Conservation (phyloP, 2,888 invertebrate genomes). For the Lysandra bellargus region DNA sequence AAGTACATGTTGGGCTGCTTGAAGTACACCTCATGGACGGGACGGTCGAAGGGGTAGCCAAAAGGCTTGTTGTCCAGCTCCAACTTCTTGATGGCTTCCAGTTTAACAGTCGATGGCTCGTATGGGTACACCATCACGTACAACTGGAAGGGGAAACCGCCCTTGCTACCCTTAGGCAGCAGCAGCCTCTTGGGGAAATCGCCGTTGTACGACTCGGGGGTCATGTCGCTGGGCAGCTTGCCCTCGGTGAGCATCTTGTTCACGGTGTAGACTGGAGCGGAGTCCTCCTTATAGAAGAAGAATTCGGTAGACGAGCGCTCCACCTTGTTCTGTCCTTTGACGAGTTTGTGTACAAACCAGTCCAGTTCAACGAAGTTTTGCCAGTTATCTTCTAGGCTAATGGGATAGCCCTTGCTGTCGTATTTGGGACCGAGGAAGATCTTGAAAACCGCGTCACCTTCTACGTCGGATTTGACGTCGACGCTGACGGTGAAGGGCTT, state of each 20-base stretch:
- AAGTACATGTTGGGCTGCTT: constrained; percentile 81
- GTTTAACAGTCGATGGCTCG: constrained; percentile 57
- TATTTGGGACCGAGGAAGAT: constrained; percentile 86
- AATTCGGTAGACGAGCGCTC: constrained; percentile 84
- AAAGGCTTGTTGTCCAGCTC: constrained; percentile 75
- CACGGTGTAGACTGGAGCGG: constrained; percentile 80
- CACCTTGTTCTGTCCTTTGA: constrained; percentile 83
- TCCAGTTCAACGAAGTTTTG: constrained; percentile 83
- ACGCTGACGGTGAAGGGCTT: constrained; percentile 83
- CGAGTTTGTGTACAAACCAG: constrained; percentile 80
- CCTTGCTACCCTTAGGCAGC: constrained; percentile 85
- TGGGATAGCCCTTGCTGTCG: constrained; percentile 76
- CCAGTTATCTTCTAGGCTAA: constrained; percentile 78
- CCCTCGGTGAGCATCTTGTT: constrained; percentile 79
- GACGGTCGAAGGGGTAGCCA: constrained; percentile 82
- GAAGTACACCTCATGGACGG: constrained; percentile 66
- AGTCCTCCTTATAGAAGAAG: constrained; percentile 82
- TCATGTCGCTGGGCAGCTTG: constrained; percentile 75
- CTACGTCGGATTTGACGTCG: constrained; percentile 80
- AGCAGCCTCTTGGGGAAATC: constrained; percentile 85
- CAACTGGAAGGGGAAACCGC: constrained; percentile 84
- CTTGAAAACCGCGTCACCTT: constrained; percentile 80
- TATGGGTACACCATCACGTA: constrained; percentile 82
- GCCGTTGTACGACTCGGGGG: constrained; percentile 67
- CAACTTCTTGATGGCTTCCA: constrained; percentile 51